Base-by-base conservation (phyloP, 1,140 invertebrate species). In the Sesamia nonagrioides region DNA sequence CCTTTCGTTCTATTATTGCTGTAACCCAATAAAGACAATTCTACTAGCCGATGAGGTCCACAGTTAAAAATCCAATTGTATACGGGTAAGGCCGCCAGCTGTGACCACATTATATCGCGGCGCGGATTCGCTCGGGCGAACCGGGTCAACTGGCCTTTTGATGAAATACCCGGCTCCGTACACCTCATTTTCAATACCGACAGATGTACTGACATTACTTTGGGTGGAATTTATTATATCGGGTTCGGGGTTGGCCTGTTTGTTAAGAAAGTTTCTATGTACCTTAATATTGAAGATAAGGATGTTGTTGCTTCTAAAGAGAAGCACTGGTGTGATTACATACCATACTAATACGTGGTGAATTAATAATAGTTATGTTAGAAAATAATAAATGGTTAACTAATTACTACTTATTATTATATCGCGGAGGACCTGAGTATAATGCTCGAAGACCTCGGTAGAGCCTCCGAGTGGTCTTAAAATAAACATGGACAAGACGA, bases 31-130 rank as follows among this genome's bases (percentile, higher is more conserved):
- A 79, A 63, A 79, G 71, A 66, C 69, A 73, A 69, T 77, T 42
- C 35, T 66, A 79, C 15, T 72, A 45, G 50, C 72, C 40, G 61
- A 63, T 74, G 58, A 69, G 50, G 61, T 72, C 69, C 54, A 66
- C 75, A 78, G 78, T 82, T 83, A 87, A 85, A 85, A 85, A 81
- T 82, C 82, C 82, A 84, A 87, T 87, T 81, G 82, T 76, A 79
- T 75, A 75, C 80, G 80, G 81, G 37, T 71, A n/a, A 69, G 63
- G 82, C 69, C 73, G 79, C 69, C 82, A 82, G 79, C 81, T 82
- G 82, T 81, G 83, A 83, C 81, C 82, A 79, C 82, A 84, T 86
- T 83, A 83, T 87, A 83, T 82, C 76, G 76, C 56, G 78, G 61
- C 80, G 83, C 81, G 66, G 76, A 80, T 80, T 80, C 69, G 82